Conservation (phyloP, 2,113 vertebrate genomes). For the Podilymbus podiceps region DNA sequence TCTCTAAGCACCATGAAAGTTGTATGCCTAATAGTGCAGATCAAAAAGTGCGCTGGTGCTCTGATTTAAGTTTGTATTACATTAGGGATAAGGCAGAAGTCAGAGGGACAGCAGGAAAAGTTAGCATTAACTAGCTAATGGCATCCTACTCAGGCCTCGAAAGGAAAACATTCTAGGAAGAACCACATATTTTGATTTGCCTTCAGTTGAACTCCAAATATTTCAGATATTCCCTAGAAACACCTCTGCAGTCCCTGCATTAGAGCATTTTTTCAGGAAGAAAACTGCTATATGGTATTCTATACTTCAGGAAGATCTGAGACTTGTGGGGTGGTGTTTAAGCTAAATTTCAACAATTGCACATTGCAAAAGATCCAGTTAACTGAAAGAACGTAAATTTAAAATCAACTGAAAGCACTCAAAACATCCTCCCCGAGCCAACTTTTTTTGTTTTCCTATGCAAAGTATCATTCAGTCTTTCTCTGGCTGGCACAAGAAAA, state of each 20-base stretch:
- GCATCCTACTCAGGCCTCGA: not conserved
- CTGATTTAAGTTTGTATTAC: not conserved
- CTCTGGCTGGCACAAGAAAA: slow-evolving; percentile 26
- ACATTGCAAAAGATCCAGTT: not conserved
- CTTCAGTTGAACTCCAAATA: not conserved
- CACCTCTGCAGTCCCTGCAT: not conserved
- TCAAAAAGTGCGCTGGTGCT: not conserved
- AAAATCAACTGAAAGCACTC: not conserved
- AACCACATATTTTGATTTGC: not conserved
- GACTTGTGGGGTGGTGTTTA: not conserved
- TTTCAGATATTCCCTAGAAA: not conserved
- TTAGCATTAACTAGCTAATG: not conserved
- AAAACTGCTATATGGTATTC: not conserved
- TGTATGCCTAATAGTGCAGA: not conserved
- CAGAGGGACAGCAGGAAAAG: not conserved
- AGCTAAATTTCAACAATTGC: not conserved
- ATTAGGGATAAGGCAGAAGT: not conserved
- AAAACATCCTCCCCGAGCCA: not conserved
- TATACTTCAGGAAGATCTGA: not conserved
- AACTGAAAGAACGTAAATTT: not conserved
- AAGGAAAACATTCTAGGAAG: not conserved
- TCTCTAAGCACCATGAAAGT: not conserved
- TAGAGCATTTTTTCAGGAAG: not conserved
- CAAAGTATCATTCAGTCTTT: not conserved
- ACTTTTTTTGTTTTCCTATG: not conserved